Percentiles rank a stretch among this genome's conserved stretches.
Evolutionary conservation across 2,888 invertebrate genomes (phyloP).

Genomic region (Alloplasta piceator): DNA sequence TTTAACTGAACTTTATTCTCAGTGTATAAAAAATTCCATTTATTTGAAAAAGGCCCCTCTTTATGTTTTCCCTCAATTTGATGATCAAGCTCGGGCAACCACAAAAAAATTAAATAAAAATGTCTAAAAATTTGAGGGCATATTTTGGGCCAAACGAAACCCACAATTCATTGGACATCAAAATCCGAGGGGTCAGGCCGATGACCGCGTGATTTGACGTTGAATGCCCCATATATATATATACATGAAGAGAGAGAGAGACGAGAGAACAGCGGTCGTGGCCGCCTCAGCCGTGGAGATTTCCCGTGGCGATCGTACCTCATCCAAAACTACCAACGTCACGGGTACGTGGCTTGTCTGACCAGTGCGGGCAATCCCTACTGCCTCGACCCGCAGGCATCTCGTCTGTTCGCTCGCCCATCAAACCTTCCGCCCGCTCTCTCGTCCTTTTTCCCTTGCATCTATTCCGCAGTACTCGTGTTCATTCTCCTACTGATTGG

Average conservation of each 20-base stretch:
- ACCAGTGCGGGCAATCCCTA: slow-evolving; percentile 67
- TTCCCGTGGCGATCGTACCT: slow-evolving; percentile 78
- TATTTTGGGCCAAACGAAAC: too few relatives aligned
- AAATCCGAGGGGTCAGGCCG: too few relatives aligned
- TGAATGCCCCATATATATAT: slow-evolving; percentile 32
- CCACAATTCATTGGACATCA: too few relatives aligned
- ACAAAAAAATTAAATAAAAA: too few relatives aligned
- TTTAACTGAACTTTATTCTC: too few relatives aligned
- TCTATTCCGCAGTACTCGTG: neutral
- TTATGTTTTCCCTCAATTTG: too few relatives aligned
- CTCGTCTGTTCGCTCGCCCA: slow-evolving; percentile 30
- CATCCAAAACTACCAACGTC: slow-evolving; percentile 76
- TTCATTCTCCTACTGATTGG: slow-evolving; percentile 16
- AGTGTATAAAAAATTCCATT: too few relatives aligned
- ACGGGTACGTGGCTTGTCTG: slow-evolving; percentile 72
- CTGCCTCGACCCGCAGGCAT: slow-evolving; percentile 51
- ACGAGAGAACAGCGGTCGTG: slow-evolving; percentile 40
- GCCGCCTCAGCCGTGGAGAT: slow-evolving; percentile 68
- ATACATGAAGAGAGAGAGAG: slow-evolving; percentile 6
- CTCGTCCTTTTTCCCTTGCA: neutral
- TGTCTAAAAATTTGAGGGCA: too few relatives aligned
- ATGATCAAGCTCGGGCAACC: too few relatives aligned
- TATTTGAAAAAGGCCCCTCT: too few relatives aligned
- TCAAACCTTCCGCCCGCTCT: slow-evolving; percentile 1
- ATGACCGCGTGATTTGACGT: too few relatives aligned